A percentile compares a stretch with the other conserved stretches of the same genome.
Conservation (phyloP, 2,797 vertebrate genomes). For the Antennarius maculatus region DNA sequence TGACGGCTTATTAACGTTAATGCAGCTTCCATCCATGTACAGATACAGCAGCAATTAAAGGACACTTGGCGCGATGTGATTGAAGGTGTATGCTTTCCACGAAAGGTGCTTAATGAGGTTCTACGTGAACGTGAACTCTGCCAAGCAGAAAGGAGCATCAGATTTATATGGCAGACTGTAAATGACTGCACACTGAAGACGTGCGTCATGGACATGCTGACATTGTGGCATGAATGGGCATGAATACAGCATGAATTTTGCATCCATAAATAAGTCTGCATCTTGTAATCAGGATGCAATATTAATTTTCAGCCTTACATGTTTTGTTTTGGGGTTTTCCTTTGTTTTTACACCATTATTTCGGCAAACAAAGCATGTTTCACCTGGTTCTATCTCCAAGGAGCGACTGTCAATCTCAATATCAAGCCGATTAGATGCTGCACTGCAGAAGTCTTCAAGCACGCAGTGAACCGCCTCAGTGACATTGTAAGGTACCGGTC, state of each 20-base stretch:
- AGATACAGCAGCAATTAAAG: slow-evolving; percentile 38
- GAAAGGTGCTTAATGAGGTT: slow-evolving; percentile 44
- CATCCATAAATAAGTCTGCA: neutral
- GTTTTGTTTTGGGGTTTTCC: neutral
- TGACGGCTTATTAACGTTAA: slow-evolving; percentile 51
- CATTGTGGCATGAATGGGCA: slow-evolving; percentile 29
- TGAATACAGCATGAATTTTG: neutral
- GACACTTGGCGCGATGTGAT: slow-evolving; percentile 54
- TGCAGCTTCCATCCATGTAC: slow-evolving; percentile 22
- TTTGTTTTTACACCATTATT: no score
- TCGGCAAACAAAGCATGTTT: slow-evolving; percentile 1
- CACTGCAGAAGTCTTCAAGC: slow-evolving; percentile 88
- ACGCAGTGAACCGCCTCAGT: slow-evolving; percentile 88
- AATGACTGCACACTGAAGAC: slow-evolving; percentile 1
- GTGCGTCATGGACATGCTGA: slow-evolving; percentile 16
- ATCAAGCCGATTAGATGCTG: slow-evolving; percentile 85
- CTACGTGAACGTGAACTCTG: slow-evolving; percentile 17
- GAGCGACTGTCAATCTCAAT: slow-evolving; percentile 92
- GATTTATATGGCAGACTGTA: slow-evolving; percentile 10
- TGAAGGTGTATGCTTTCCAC: slow-evolving; percentile 31
- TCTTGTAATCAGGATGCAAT: slow-evolving; percentile 1
- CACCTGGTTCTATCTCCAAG: slow-evolving; percentile 90
- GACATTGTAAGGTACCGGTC: slow-evolving; percentile 89
- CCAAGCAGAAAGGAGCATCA: slow-evolving; percentile 12
- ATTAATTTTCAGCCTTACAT: neutral